phyloP scores from a whole-genome alignment of 2,113 vertebrate genomes.

The Eurypyga helias region DNA sequence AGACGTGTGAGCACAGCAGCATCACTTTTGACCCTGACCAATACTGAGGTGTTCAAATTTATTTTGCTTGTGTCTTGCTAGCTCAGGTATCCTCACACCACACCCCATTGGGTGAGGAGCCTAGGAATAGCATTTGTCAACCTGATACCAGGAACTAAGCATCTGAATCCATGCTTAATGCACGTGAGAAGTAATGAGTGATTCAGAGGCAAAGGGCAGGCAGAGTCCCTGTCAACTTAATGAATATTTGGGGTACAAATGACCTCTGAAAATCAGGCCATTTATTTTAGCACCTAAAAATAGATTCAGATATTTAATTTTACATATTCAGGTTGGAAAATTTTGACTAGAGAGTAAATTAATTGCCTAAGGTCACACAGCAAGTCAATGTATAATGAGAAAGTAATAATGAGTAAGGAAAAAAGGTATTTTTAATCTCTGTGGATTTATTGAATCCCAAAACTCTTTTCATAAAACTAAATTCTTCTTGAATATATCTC shows the following conservation, averaged over 20 bases:
- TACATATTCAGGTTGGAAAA: conserved; percentile 65
- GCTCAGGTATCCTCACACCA: neutral
- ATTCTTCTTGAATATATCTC: conserved; percentile 18
- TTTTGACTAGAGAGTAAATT: conserved; percentile 69
- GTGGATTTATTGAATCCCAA: conserved; percentile 48
- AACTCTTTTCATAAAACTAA: conserved; percentile 37
- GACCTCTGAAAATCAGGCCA: conserved; percentile 59
- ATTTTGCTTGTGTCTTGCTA: neutral
- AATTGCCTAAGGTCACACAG: conserved; percentile 69
- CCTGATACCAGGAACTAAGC: neutral
- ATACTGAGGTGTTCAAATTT: neutral
- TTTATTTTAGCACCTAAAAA: conserved; percentile 51
- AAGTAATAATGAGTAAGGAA: conserved; percentile 64
- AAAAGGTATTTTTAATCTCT: conserved; percentile 65
- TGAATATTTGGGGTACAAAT: conserved; percentile 54
- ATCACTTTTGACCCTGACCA: neutral
- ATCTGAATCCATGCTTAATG: conserved; percentile 2
- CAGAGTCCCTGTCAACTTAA: conserved; percentile 29
- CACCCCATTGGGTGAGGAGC: neutral
- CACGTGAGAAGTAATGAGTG: neutral
- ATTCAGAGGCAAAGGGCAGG: conserved; percentile 38
- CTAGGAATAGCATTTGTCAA: neutral
- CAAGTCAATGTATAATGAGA: conserved; percentile 71
- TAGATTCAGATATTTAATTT: conserved; percentile 63
- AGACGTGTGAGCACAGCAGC: neutral